A percentile compares a stretch with the other conserved stretches of the same genome.
phyloP scores from a whole-genome alignment of 2,888 invertebrate species.

The Folsomia candida region DNA sequence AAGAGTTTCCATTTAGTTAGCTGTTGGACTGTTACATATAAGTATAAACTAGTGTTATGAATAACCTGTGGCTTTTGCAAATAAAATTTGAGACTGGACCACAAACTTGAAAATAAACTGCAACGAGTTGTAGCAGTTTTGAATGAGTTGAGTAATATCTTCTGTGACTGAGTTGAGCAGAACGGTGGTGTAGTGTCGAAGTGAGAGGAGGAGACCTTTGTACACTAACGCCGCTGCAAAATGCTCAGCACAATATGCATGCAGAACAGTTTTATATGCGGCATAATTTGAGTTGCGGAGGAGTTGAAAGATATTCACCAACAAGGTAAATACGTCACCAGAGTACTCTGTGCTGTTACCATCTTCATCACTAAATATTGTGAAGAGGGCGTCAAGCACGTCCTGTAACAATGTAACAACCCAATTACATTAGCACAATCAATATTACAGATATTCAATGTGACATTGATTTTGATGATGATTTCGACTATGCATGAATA shows the following conservation, averaged over 20 bases:
- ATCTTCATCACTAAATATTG: slow-evolving; percentile 89
- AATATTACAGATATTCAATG: no score
- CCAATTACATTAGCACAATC: no score
- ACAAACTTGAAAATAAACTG: slow-evolving; percentile 91
- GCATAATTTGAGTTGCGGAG: slow-evolving; percentile 88
- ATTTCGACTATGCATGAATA: no score
- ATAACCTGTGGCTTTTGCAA: slow-evolving; percentile 72
- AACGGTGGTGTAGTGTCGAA: slow-evolving; percentile 73
- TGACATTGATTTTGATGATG: no score
- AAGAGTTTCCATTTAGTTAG: no score
- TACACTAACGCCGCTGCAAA: slow-evolving; percentile 93
- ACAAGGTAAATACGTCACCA: slow-evolving; percentile 84
- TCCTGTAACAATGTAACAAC: no score
- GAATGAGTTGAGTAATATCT: slow-evolving; percentile 82
- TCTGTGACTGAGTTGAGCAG: slow-evolving; percentile 84
- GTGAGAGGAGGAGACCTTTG: slow-evolving; percentile 82
- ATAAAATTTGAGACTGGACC: slow-evolving; percentile 80
- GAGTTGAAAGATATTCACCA: slow-evolving; percentile 78
- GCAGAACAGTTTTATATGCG: slow-evolving; percentile 89
- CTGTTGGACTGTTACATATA: neutral
- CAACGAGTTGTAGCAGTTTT: slow-evolving; percentile 83
- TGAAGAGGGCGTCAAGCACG: slow-evolving; percentile 87
- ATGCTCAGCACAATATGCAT: slow-evolving; percentile 89
- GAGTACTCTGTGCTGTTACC: slow-evolving; percentile 85
- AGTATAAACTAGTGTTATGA: neutral